phyloP scores from a whole-genome alignment of 2,113 vertebrate species.

The Thamnophis sirtalis region DNA sequence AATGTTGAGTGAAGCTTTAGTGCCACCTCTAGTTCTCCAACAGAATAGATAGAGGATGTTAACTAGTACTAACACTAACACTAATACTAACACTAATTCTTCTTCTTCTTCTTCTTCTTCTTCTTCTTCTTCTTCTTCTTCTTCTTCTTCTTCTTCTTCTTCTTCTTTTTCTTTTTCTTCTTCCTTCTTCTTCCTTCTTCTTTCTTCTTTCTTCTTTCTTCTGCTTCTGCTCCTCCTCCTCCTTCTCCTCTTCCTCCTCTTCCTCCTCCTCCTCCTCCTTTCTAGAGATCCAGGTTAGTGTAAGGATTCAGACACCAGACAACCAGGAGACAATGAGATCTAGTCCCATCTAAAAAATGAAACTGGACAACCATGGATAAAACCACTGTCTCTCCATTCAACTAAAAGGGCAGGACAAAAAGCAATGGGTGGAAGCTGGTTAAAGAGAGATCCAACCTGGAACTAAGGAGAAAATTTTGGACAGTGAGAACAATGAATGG shows the following conservation, averaged over 20 bases:
- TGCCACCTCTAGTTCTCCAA: background rate
- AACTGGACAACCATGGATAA: background rate
- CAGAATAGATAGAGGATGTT: background rate
- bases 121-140: no score
- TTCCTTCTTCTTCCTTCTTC: no score
- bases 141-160: no score
- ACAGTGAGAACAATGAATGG: background rate
- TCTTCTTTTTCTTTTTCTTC: no score
- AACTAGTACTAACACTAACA: no score
- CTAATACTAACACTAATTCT: no score
- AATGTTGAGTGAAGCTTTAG: background rate
- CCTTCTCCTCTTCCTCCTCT: no score
- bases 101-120: no score
- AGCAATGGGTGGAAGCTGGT: background rate
- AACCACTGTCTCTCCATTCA: background rate
- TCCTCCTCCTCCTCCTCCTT: no score
- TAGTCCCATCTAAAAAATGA: background rate
- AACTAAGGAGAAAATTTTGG: background rate
- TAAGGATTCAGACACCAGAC: background rate
- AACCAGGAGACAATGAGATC: background rate
- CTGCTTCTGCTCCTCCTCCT: no score
- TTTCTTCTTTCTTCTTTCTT: no score
- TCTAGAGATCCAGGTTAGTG: background rate
- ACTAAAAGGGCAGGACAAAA: background rate
- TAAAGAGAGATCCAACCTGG: background rate